Evolutionary conservation across 2,888 invertebrate genomes (phyloP), one percentile per base, ranked within the genome.

Genomic region (Autographa pulchrina): DNA sequence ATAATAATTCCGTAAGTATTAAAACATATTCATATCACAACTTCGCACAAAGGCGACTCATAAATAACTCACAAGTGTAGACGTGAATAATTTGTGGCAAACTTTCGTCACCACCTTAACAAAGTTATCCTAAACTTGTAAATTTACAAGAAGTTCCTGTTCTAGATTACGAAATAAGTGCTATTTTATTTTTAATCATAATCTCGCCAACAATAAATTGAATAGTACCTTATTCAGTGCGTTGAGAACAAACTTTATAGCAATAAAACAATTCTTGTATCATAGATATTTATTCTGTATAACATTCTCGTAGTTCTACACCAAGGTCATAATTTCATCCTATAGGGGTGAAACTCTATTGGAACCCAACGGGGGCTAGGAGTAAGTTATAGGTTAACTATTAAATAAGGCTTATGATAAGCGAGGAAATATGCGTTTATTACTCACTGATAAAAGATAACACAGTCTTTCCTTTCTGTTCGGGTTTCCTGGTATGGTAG

Each of bases 21-120:
- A 68, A 61, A 75, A 67, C 76, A 67, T 72, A 82, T 74, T 79
- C 71, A 80, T 68, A 75, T 16, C 54, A 14, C 67, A 80, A 60
- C 61, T 81, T 82, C 65, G 59, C 16, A 64, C 70, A 82, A 80
- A 81, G 77, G 72, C 68, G 64, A 65, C 75, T 62, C 82, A 72
- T 81, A 82, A 77, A 80, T 81, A 80, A 81, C 82, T 82, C 75
- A 65, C 61, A 72, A 80, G 73, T 73, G 77, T 73, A 65, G 54
- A 66, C 61, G 66, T 77, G 75, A 82, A 82, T 82, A 80, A 82
- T 77, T 80, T 68, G 69, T 62, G 35, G 35, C 8, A 14, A 77
- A 81, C 80, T 81, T 82, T 62, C 61, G 38, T 59, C 71, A 68
- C 70, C 72, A 75, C 58, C 56, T 64, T 72, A 62, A 75, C 68